Evolutionary conservation across 2,888 invertebrate species (phyloP).

Genomic region (Drosophila kuntzei): DNA sequence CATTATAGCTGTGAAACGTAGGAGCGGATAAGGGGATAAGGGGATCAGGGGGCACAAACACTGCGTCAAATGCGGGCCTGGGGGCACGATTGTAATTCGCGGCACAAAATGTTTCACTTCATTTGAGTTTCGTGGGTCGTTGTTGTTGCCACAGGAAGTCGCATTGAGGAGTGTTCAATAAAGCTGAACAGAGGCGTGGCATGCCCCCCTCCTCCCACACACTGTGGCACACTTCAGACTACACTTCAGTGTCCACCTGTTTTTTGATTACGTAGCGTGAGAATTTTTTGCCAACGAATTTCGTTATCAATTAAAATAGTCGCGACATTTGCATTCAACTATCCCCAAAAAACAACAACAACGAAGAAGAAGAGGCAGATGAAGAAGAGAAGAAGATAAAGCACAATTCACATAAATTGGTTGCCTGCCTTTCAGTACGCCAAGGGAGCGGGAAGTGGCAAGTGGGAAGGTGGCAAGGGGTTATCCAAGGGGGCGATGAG

Average conservation of each 20-base stretch:
- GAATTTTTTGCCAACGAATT: conserved; percentile 33
- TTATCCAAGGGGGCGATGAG: conserved; percentile 16
- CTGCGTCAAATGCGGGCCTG: conserved; percentile 57
- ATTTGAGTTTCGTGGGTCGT: conserved; percentile 75
- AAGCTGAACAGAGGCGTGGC: conserved; percentile 35
- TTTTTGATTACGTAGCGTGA: conserved; percentile 34
- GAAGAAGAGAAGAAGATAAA: conserved; percentile 8
- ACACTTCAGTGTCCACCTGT: conserved; percentile 49
- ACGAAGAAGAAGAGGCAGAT: not conserved
- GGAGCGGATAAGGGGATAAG: conserved; percentile 19
- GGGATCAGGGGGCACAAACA: not conserved
- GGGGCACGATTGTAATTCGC: conserved; percentile 74
- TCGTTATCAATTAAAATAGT: conserved; percentile 52
- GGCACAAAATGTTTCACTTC: conserved; percentile 80
- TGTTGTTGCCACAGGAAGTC: conserved; percentile 66
- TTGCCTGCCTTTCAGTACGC: conserved; percentile 4
- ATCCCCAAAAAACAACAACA: conserved; percentile 20
- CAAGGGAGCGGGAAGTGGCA: not conserved
- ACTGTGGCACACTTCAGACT: conserved; percentile 7
- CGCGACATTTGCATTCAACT: conserved; percentile 46
- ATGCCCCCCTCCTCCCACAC: conserved; percentile 3
- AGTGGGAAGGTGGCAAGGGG: conserved; percentile 14
- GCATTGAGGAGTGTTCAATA: conserved; percentile 56
- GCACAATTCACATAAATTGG: conserved; percentile 37
- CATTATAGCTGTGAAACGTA: conserved; percentile 70